Evolutionary conservation across 1,140 invertebrate species (phyloP).

Genomic region (Coboldia fuscipes): DNA sequence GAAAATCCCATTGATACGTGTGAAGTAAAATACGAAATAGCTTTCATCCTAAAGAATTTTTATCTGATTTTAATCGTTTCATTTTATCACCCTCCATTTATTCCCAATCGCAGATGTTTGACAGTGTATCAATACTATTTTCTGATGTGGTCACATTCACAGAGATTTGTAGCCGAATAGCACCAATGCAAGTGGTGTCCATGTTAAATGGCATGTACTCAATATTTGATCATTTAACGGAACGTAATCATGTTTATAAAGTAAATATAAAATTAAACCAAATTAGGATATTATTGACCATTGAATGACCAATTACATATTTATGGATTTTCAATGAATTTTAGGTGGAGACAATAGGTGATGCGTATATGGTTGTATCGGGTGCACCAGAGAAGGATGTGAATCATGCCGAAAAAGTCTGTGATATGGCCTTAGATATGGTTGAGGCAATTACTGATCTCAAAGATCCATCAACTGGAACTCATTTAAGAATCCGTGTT

Average conservation of each 20-base stretch:
- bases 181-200: constrained; percentile 91
- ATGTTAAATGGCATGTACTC: constrained; percentile 93
- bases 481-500: constrained; percentile 72
- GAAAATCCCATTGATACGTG: constrained; percentile 89
- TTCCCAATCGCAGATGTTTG: constrained; percentile 55
- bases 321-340: constrained; percentile 1
- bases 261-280: constrained; percentile 27
- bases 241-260: constrained; percentile 85
- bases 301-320: no score
- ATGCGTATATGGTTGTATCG: constrained; percentile 93
- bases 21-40: constrained; percentile 39
- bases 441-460: constrained; percentile 76
- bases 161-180: constrained; percentile 83
- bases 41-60: not conserved
- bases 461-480: constrained; percentile 74
- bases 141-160: constrained; percentile 95
- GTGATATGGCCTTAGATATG: constrained; percentile 94
- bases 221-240: constrained; percentile 77
- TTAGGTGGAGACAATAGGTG: constrained; percentile 90
- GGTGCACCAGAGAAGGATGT: constrained; percentile 77
- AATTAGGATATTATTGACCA: no score
- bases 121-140: constrained; percentile 86
- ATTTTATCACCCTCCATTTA: no score
- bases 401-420: constrained; percentile 83
- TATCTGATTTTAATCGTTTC: not conserved